Conservation (phyloP, 2,888 invertebrate genomes). For the Meandrusa payeni region DNA sequence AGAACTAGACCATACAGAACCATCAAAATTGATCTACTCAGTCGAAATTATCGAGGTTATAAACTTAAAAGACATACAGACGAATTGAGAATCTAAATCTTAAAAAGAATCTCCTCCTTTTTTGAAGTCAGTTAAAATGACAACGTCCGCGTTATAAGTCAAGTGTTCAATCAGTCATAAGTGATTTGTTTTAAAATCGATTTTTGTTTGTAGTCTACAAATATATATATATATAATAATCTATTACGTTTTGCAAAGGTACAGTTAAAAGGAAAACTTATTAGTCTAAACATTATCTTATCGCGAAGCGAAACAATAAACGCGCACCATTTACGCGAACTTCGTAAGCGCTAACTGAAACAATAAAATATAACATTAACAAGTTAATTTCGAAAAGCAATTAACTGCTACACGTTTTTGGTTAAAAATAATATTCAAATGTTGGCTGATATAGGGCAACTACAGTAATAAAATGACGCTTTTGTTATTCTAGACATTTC, state of each 20-base stretch:
- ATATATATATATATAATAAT: too few relatives aligned
- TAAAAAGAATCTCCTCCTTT: too few relatives aligned
- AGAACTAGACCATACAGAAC: too few relatives aligned
- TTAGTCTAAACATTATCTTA: constrained; percentile 23
- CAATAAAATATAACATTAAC: constrained; percentile 46
- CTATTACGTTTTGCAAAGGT: neutral
- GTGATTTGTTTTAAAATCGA: too few relatives aligned
- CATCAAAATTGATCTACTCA: too few relatives aligned
- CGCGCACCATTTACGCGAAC: constrained; percentile 25
- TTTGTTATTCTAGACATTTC: constrained; percentile 49
- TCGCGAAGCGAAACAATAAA: constrained; percentile 27
- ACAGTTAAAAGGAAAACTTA: constrained; percentile 6
- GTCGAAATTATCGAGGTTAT: too few relatives aligned
- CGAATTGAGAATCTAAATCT: too few relatives aligned
- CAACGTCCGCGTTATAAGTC: too few relatives aligned
- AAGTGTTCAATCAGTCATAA: too few relatives aligned
- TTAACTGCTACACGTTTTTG: constrained; percentile 45
- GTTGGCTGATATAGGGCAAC: constrained; percentile 43
- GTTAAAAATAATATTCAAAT: constrained; percentile 44
- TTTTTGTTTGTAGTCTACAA: too few relatives aligned
- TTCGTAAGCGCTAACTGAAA: constrained; percentile 24
- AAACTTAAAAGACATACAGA: too few relatives aligned
- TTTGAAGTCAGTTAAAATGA: too few relatives aligned
- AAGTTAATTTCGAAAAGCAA: constrained; percentile 61
- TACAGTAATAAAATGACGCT: constrained; percentile 47